These are phyloP conservation scores for Rhopalosiphum padi DNA, from an alignment of 1,140 invertebrate species.

Conservation along the genomic window DNA sequence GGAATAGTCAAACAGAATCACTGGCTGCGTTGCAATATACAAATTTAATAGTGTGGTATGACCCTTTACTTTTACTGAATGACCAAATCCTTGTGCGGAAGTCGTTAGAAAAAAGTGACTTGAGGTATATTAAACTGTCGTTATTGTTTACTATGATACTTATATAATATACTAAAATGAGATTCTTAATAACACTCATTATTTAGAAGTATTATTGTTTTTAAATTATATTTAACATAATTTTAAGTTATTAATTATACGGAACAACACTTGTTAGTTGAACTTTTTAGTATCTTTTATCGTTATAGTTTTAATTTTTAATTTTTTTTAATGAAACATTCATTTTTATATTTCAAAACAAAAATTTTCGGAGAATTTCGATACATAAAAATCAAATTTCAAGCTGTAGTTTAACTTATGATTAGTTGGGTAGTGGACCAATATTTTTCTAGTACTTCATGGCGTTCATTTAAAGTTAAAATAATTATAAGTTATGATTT, in stretches of 20 bases:
- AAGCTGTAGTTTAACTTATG: neutral
- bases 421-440: neutral
- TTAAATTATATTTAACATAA: neutral
- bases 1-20: slow-evolving; percentile 85
- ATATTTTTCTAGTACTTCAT: neutral
- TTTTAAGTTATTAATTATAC: neutral
- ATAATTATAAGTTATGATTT: neutral
- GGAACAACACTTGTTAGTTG: no score
- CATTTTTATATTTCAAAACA: neutral
- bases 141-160: neutral
- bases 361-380: neutral
- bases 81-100: slow-evolving; percentile 76
- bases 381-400: neutral
- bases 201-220: neutral
- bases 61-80: slow-evolving; percentile 76
- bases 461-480: neutral
- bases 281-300: no score
- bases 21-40: slow-evolving; percentile 83
- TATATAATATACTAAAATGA: neutral
- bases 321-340: neutral
- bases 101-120: slow-evolving; percentile 72
- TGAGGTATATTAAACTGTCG: slow-evolving; percentile 65
- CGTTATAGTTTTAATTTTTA: no score
- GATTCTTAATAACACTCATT: neutral
- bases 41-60: slow-evolving; percentile 83